These are phyloP conservation scores for Chunga burmeisteri DNA, from an alignment of 2,113 vertebrate species.

Conservation along the genomic window DNA sequence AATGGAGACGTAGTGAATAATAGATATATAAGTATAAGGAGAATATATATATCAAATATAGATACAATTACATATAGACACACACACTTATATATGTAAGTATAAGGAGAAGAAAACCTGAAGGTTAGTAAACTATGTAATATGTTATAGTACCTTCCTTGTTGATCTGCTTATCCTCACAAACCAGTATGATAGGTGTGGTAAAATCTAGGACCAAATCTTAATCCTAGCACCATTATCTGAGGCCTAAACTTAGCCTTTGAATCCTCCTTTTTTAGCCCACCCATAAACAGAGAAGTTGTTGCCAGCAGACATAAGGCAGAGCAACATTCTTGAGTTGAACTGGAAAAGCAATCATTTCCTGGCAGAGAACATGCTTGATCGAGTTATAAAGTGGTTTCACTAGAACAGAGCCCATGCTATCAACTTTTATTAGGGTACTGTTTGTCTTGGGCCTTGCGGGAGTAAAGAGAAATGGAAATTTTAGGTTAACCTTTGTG, in stretches of 20 bases:
- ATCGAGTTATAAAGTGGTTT: slow-evolving; percentile 66
- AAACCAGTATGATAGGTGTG: not conserved
- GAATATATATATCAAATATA: not conserved
- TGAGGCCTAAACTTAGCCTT: not conserved
- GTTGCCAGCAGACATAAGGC: slow-evolving; percentile 69
- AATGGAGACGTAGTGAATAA: not conserved
- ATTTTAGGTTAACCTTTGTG: slow-evolving; percentile 37
- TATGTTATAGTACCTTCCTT: not conserved
- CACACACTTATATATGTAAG: not conserved
- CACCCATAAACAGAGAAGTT: slow-evolving; percentile 53
- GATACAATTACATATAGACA: too few species aligned
- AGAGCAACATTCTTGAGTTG: slow-evolving; percentile 66
- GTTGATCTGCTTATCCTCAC: not conserved
- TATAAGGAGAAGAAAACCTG: not conserved
- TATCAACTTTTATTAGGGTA: slow-evolving; percentile 69
- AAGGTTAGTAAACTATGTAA: not conserved
- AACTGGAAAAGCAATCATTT: slow-evolving; percentile 70
- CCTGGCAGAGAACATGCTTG: slow-evolving; percentile 65
- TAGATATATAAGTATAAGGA: too few species aligned
- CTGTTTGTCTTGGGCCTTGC: slow-evolving; percentile 66
- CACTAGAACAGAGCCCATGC: slow-evolving; percentile 54
- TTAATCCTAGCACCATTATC: not conserved
- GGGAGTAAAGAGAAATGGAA: slow-evolving; percentile 55
- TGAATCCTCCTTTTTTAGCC: slow-evolving; percentile 23
- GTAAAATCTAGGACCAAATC: not conserved